Evolutionary conservation across 2,113 vertebrate species (phyloP).

Genomic region (Hypomesus transpacificus): DNA sequence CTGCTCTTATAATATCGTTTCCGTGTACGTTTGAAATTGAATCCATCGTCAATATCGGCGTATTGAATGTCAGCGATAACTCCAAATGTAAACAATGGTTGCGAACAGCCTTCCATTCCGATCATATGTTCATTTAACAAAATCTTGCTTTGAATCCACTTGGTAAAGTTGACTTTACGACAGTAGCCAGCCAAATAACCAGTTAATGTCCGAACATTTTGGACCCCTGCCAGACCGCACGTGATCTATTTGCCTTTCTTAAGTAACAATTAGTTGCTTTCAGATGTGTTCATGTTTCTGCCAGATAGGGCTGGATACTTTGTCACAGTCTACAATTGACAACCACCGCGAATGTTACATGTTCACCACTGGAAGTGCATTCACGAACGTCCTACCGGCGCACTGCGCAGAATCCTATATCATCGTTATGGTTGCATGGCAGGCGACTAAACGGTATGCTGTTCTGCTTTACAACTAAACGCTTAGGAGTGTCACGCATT

Average conservation of each 20-base stretch:
- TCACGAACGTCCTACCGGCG: conserved; percentile 8
- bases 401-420: not conserved
- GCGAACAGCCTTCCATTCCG: conserved; percentile 60
- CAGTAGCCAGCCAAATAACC: not conserved
- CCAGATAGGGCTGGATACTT: not conserved
- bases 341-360: not conserved
- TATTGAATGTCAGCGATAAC: conserved; percentile 90
- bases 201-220: not conserved
- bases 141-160: not conserved
- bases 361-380: not conserved
- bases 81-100: conserved; percentile 79
- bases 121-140: not conserved
- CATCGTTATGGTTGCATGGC: not conserved
- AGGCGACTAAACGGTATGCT: not conserved
- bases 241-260: not conserved
- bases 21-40: conserved; percentile 67
- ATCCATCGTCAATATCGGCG: conserved; percentile 83
- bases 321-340: not conserved
- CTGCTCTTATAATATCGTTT: conserved; percentile 83
- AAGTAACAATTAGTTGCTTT: not conserved
- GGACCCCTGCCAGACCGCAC: conserved; percentile 1
- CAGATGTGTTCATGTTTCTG: not conserved
- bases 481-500: not conserved
- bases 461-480: not conserved
- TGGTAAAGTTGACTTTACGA: not conserved